phyloP scores from a whole-genome alignment of 2,113 vertebrate species.

The Thryonomys swinderianus region DNA sequence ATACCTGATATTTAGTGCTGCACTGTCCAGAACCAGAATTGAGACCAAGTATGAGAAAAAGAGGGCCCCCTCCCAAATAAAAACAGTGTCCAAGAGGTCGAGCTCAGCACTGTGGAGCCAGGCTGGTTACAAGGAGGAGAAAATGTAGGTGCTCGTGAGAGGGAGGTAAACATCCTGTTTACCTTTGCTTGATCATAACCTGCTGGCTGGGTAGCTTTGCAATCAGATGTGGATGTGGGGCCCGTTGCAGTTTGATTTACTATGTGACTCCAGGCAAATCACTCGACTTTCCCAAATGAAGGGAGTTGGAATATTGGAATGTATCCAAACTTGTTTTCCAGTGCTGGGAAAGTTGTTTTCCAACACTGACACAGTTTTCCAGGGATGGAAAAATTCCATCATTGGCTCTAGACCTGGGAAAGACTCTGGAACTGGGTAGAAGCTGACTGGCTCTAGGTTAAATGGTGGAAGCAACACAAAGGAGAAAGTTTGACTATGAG shows the following conservation, averaged over 20 bases:
- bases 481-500: slow-evolving; percentile 18
- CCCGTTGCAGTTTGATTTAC: not conserved
- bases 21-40: slow-evolving; percentile 33
- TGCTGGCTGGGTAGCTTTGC: slow-evolving; percentile 46
- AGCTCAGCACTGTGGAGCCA: not conserved
- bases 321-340: slow-evolving; percentile 59
- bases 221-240: not conserved
- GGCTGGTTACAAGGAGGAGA: not conserved
- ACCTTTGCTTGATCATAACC: slow-evolving; percentile 47
- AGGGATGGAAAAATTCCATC: slow-evolving; percentile 1
- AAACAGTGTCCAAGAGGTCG: not conserved
- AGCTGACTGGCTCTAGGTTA: slow-evolving; percentile 16
- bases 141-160: not conserved
- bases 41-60: not conserved
- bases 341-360: slow-evolving; percentile 53
- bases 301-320: not conserved
- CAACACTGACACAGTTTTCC: not conserved
- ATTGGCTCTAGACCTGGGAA: not conserved
- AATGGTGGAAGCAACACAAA: not conserved
- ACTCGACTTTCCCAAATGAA: slow-evolving; percentile 37
- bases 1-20: slow-evolving; percentile 17
- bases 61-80: too few relatives aligned
- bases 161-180: slow-evolving; percentile 38
- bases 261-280: slow-evolving; percentile 41
- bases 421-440: not conserved